Evolutionary conservation across 2,888 invertebrate species (phyloP).

Genomic region (Latrodectus hesperus): DNA sequence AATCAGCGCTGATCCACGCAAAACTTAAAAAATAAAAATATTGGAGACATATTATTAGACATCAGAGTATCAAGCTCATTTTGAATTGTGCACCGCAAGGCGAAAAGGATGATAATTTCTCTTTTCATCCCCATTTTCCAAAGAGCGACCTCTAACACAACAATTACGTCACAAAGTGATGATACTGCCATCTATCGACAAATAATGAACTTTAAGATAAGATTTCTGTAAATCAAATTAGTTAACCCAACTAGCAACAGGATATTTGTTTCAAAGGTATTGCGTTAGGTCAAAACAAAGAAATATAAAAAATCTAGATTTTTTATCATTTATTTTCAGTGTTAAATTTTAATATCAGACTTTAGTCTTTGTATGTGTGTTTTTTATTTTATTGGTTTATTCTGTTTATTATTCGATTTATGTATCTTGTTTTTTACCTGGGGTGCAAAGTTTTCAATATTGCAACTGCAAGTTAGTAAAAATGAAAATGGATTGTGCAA

Average conservation of each 20-base stretch:
- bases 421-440: neutral
- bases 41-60: conserved; percentile 53
- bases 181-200: conserved; percentile 28
- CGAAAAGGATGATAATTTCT: conserved; percentile 33
- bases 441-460: conserved; percentile 7
- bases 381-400: conserved; percentile 24
- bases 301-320: neutral
- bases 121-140: conserved; percentile 5
- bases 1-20: conserved; percentile 59
- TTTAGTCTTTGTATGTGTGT: conserved; percentile 20
- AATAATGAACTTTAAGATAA: neutral
- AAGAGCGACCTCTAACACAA: neutral
- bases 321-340: conserved; percentile 38
- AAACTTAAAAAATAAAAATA: conserved; percentile 36
- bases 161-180: conserved; percentile 25
- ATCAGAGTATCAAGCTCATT: conserved; percentile 53
- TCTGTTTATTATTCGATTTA: neutral
- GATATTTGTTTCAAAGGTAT: neutral
- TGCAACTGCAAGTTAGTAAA: neutral
- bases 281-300: neutral
- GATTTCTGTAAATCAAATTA: neutral
- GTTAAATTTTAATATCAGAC: conserved; percentile 40
- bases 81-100: conserved; percentile 38
- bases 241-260: conserved; percentile 28
- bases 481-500: neutral